These are phyloP conservation scores for Pygoscelis antarcticus DNA, from an alignment of 2,113 vertebrate genomes.

Conservation along the genomic window DNA sequence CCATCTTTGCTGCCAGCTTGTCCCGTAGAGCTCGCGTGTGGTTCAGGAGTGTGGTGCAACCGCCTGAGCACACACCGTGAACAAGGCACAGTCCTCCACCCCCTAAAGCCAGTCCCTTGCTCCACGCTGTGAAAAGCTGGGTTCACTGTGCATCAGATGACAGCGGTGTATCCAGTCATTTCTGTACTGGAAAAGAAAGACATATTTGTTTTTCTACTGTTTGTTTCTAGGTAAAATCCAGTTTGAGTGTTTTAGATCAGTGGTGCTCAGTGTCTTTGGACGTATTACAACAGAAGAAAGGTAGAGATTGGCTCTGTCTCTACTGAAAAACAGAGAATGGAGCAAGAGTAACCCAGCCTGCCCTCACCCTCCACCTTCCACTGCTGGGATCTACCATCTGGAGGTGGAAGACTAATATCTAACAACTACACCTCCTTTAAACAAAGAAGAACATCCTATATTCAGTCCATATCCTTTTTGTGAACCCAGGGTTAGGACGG, in stretches of 20 bases:
- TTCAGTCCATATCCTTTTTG: neutral
- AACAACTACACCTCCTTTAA: neutral
- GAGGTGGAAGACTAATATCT: neutral
- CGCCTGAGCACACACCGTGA: neutral
- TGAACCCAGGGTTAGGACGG: neutral
- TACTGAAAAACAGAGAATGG: neutral
- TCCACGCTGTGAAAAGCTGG: neutral
- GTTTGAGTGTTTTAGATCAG: neutral
- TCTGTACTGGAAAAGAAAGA: neutral
- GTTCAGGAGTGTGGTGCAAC: neutral
- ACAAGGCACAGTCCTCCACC: neutral
- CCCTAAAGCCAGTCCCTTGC: neutral
- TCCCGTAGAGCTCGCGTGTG: fast-evolving
- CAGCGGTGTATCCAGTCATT: neutral
- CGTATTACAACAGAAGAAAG: neutral
- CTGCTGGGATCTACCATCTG: neutral
- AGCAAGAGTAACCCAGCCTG: neutral
- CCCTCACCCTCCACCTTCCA: neutral
- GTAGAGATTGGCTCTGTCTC: neutral
- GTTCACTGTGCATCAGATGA: neutral
- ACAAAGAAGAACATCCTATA: neutral
- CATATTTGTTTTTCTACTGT: neutral
- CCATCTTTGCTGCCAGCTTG: neutral
- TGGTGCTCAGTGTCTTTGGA: neutral
- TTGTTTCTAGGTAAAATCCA: neutral